A percentile compares a stretch with the other conserved stretches of the same genome.
Evolutionary conservation across 2,797 vertebrate species (phyloP).

Genomic region (Tadarida brasiliensis): DNA sequence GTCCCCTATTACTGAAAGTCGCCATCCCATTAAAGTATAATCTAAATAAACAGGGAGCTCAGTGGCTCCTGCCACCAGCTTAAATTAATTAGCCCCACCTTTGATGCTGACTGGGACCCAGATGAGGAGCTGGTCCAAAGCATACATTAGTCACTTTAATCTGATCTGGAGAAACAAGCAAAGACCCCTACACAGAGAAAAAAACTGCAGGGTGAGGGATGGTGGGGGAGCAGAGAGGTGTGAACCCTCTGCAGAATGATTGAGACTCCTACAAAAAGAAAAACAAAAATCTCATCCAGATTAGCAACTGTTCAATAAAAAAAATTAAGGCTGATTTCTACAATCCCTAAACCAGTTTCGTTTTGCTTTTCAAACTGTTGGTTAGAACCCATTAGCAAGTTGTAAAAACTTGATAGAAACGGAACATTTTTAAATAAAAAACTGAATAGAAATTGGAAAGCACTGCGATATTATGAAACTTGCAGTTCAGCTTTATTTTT

Average conservation of each 20-base stretch:
- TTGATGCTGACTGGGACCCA: not conserved
- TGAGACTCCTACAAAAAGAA: conserved; percentile 46
- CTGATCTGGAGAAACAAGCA: conserved; percentile 17
- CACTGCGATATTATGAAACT: conserved; percentile 14
- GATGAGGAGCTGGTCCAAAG: not conserved
- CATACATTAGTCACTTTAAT: conserved; percentile 4
- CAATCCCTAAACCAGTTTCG: conserved; percentile 28
- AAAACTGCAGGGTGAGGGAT: not conserved
- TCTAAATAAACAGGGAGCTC: not conserved
- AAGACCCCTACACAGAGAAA: conserved; percentile 31
- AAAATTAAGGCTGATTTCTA: conserved; percentile 66
- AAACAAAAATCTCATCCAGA: conserved; percentile 50
- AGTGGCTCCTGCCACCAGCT: not conserved
- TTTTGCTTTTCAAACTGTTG: conserved; percentile 4
- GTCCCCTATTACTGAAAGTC: not conserved
- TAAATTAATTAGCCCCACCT: conserved; percentile 53
- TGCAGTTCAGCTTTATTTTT: conserved; percentile 32
- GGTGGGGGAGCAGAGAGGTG: too few species aligned
- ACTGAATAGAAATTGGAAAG: conserved; percentile 50
- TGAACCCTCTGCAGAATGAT: not conserved
- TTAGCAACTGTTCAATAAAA: conserved; percentile 69
- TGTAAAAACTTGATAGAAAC: conserved; percentile 51
- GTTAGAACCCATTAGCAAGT: conserved; percentile 56
- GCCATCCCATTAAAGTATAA: not conserved
- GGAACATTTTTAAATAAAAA: conserved; percentile 62